Conservation (phyloP, 2,113 vertebrate genomes). For the Gambusia holbrooki region DNA sequence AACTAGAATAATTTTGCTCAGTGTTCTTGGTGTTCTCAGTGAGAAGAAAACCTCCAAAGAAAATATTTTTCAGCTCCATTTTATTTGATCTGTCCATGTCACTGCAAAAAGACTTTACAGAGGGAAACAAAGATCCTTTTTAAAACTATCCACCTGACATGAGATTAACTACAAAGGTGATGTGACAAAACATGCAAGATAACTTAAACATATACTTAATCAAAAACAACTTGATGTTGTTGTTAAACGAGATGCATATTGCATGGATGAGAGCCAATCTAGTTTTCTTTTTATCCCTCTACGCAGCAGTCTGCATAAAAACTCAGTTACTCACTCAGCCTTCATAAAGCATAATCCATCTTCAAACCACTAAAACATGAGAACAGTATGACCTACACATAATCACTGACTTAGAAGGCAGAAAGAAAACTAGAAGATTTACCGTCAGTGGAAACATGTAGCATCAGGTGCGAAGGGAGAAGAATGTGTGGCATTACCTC, state of each 20-base stretch:
- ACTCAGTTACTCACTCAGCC: background rate
- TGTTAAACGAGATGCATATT: background rate
- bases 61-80: constrained; percentile 19
- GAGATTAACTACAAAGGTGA: constrained; percentile 30
- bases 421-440: constrained; percentile 18
- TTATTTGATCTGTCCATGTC: constrained; percentile 44
- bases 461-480: constrained; percentile 13
- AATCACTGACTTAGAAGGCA: background rate
- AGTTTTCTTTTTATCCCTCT: background rate
- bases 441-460: constrained; percentile 33
- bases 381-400: background rate
- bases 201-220: constrained; percentile 17
- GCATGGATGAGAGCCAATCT: background rate
- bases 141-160: constrained; percentile 12
- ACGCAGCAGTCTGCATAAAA: constrained; percentile 5
- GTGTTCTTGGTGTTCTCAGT: background rate
- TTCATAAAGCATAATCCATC: background rate
- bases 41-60: constrained; percentile 3
- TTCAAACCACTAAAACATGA: constrained; percentile 4
- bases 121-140: constrained; percentile 5
- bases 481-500: constrained; percentile 18
- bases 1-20: too few species aligned
- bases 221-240: background rate
- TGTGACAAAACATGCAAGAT: constrained; percentile 28
- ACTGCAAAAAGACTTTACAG: constrained; percentile 55